These are phyloP conservation scores for Antitype chi DNA, from an alignment of 2,888 invertebrate genomes.

Conservation along the genomic window DNA sequence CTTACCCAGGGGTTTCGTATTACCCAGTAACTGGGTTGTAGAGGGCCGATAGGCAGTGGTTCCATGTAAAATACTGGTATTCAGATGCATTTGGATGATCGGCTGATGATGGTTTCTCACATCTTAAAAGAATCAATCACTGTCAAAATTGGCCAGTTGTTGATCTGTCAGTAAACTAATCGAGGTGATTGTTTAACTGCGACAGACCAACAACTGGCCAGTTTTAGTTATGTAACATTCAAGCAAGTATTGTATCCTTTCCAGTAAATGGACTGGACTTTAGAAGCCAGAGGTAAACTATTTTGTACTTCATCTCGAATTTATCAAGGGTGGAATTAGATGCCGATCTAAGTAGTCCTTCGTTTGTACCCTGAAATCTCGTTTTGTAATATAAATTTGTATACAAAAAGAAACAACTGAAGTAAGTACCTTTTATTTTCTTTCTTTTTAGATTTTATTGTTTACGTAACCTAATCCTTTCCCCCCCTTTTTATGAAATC, in stretches of 20 bases:
- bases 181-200: too few species aligned
- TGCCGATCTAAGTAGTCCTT: neutral
- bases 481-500: conserved; percentile 26
- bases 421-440: neutral
- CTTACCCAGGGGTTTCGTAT: too few species aligned
- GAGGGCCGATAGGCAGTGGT: too few species aligned
- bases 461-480: neutral
- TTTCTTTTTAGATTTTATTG: neutral
- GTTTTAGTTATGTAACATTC: neutral
- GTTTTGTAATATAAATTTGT: neutral
- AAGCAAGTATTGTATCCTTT: neutral
- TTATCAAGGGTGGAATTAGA: neutral
- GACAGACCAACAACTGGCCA: too few species aligned
- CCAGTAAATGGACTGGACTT: neutral
- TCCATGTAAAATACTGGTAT: too few species aligned
- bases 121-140: too few species aligned
- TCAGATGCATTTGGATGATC: too few species aligned
- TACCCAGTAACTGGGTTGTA: too few species aligned
- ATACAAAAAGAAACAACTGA: neutral
- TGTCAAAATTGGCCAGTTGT: neutral
- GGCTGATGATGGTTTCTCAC: too few species aligned
- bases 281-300: neutral
- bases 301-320: neutral
- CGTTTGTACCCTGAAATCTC: neutral
- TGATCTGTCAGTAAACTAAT: neutral